Evolutionary conservation across 1,140 invertebrate genomes (phyloP).

Genomic region (Drosophila burlai): DNA sequence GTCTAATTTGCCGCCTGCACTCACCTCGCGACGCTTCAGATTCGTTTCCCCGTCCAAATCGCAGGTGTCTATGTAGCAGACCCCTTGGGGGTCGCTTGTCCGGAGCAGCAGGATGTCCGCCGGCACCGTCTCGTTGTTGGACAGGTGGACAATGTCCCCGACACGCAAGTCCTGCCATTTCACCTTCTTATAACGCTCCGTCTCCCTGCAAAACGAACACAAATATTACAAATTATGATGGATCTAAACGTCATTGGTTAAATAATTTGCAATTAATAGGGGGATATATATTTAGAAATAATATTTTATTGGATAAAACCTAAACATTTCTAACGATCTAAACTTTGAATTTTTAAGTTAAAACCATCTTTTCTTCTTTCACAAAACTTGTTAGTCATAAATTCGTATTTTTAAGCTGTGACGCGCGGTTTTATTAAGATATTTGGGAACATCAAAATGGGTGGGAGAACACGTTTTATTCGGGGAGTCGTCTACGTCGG

Average conservation of each 20-base stretch:
- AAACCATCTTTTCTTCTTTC: background rate
- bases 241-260: background rate
- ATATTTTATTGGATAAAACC: no score
- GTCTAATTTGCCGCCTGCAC: slow-evolving; percentile 11
- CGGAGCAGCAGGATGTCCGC: slow-evolving; percentile 96
- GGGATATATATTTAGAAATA: no score
- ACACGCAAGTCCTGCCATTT: slow-evolving; percentile 96
- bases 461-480: slow-evolving; percentile 1
- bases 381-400: background rate
- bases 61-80: slow-evolving; percentile 98
- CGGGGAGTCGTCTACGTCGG: background rate
- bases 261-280: slow-evolving; percentile 14
- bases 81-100: slow-evolving; percentile 96
- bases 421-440: background rate
- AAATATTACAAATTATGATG: background rate
- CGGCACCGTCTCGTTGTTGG: slow-evolving; percentile 98
- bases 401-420: slow-evolving; percentile 1
- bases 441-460: background rate
- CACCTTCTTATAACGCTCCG: slow-evolving; percentile 93
- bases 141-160: slow-evolving; percentile 97
- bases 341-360: background rate
- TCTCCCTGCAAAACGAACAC: slow-evolving; percentile 88
- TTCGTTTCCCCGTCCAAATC: slow-evolving; percentile 99
- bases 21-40: slow-evolving; percentile 96
- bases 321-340: background rate